phyloP scores from a whole-genome alignment of 35 echinoderm and acorn worm genomes.

The Holothuria glaberrima region DNA sequence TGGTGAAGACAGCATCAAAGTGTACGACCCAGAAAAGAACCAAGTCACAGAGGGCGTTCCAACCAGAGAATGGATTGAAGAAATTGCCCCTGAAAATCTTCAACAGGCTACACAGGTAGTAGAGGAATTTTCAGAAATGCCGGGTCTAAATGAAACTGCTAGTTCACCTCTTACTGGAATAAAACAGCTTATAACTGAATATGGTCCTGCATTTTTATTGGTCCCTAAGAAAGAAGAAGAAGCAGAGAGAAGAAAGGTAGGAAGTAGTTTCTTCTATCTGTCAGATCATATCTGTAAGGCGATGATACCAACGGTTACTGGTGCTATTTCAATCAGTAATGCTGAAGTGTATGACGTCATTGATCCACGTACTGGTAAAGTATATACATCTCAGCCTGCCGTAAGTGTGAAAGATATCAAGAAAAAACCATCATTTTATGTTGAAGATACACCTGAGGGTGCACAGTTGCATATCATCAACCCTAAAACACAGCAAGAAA shows the following conservation, averaged over 20 bases:
- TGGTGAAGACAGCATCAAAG: slow-evolving; percentile 39
- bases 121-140: too few relatives aligned
- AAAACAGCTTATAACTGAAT: not conserved
- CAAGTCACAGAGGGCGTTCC: slow-evolving; percentile 48
- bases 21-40: slow-evolving; percentile 43
- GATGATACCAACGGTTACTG: not conserved
- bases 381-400: not conserved
- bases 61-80: slow-evolving; percentile 49
- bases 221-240: not conserved
- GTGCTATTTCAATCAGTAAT: not conserved
- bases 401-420: not conserved
- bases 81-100: not conserved
- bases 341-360: not conserved
- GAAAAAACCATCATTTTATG: slow-evolving; percentile 30
- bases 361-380: slow-evolving; percentile 39
- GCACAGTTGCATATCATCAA: slow-evolving; percentile 20
- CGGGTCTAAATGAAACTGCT: too few relatives aligned
- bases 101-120: not conserved
- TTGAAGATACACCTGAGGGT: not conserved
- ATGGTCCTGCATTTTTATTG: slow-evolving; percentile 34
- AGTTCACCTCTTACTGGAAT: not conserved
- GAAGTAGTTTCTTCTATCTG: not conserved
- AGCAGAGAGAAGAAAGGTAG: not conserved
- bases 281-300: not conserved
- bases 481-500: slow-evolving; percentile 45